Evolutionary conservation across 1,140 invertebrate species (phyloP), one percentile per base, ranked within the genome.

Genomic region (Pogonomyrmex barbatus): DNA sequence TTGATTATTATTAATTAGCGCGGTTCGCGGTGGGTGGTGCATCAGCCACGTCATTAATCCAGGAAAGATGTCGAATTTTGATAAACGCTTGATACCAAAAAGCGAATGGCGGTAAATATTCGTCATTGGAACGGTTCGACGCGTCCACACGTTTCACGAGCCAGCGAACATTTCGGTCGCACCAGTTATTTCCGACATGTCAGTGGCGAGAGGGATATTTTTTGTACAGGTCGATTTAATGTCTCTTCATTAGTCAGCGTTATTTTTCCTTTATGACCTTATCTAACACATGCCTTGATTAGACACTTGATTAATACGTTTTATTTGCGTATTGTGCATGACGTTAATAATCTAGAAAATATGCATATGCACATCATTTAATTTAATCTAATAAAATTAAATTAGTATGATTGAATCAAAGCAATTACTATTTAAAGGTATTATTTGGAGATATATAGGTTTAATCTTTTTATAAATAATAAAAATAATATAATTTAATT

Each of bases 81-180:
- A 93, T 92, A 86, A 92, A 92, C 56, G 75, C 33, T 90, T 78
- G 70, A 81, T 79, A 58, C 68, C 77, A 87, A 89, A 87, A 79
- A 88, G 84, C 88, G 67, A 85, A 77, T 85, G 65, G 78, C 83
- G 89, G 88, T 90, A 90, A 86, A 92, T 92, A 90, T 92, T 91
- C 88, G 86, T 92, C 89, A 90, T 86, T 78, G 67, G 71, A 86
- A 91, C 88, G 81, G 73, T 84, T 84, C 82, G 90, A 87, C 87
- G 89, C 73, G 87, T 90, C 85, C 79, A 77, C 90, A 89, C 79
- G 87, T 92, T 93, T 93, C 65, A 92, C 87, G 89, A 87, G 77
- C 71, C 87, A 92, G 47, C 86, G 87, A 90, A 83, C 91, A 90
- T 91, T 88, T 77, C 87, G 78, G 88, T 86, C 87, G 71, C 63